Evolutionary conservation across 2,113 vertebrate species (phyloP), one percentile per base, ranked within the genome.

Genomic region (Hyla sarda): DNA sequence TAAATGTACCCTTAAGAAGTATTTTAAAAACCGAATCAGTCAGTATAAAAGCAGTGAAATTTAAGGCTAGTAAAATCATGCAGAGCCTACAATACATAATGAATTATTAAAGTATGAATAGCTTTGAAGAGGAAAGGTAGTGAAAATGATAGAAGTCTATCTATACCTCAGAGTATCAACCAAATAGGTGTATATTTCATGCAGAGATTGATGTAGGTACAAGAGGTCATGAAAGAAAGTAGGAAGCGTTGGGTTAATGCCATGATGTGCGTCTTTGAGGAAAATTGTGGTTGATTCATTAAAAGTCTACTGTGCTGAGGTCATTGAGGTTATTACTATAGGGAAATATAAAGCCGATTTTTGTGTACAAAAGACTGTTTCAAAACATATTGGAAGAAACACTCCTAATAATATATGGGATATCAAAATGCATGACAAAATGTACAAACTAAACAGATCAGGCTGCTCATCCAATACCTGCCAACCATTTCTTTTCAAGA

Each of bases 341-440:
- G 73, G 83, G 72, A 76, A 76, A 84, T 84, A 56, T 60, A 84
- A 84, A 84, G 25, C 54, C 23, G 72, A 69, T 60, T 84, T 58
- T 74, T 47, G 32, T 72, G 37, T 48, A 56, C 47, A 54, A 30
- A 72, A 54, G 28, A n/a, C 32, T 73, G 65, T 34, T 72, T 83
- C 50, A 25, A 28, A 37, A 84, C 16, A 37, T 60, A 60, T n/a
- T 25, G 16, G 32, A 21, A 32, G 67, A 56, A 76, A 76, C 23
- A 76, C 65, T 65, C 25, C 72, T 77, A 84, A 65, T 84, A 65
- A 50, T 48, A 52, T 62, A 17, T 23, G 72, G 30, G 25, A 16
- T 65, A 76, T 84, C 25, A 32, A 48, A 84, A 83, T 52, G 25
- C 37, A 81, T 47, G 58, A 47, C 41, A 62, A 80, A 81, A 65